Evolutionary conservation across 1,140 invertebrate genomes (phyloP).

Genomic region (Popillia japonica): DNA sequence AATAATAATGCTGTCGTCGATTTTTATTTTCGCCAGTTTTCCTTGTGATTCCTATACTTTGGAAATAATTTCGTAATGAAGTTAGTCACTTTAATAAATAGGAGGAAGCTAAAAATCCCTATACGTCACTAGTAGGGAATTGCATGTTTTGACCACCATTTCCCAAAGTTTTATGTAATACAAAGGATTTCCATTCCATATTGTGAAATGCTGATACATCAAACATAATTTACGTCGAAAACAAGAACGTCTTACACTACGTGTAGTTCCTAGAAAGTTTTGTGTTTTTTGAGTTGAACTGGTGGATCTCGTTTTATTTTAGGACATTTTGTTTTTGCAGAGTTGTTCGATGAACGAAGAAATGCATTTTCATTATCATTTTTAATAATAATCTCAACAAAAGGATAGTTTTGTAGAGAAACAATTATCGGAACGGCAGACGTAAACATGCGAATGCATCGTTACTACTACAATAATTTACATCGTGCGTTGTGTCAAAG

Average conservation of each 20-base stretch:
- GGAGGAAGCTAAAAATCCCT: too few species aligned
- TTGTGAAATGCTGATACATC: neutral
- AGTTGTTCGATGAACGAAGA: conserved; percentile 31
- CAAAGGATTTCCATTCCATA: neutral
- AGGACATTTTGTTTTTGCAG: conserved; percentile 24
- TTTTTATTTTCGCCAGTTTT: too few species aligned
- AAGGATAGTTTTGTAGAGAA: neutral
- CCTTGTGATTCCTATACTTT: too few species aligned
- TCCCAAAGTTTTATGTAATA: neutral
- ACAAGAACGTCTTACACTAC: neutral
- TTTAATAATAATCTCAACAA: conserved; percentile 19
- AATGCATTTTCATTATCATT: conserved; percentile 39
- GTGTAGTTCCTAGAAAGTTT: neutral
- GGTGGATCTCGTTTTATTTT: conserved; percentile 7
- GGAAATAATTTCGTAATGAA: too few species aligned
- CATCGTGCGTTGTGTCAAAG: conserved; percentile 17
- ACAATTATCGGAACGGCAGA: neutral
- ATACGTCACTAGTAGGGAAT: neutral
- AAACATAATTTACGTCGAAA: neutral
- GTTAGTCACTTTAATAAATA: too few species aligned
- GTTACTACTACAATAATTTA: conserved; percentile 14
- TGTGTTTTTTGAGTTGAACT: neutral
- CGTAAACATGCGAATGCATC: conserved; percentile 38
- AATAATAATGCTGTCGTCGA: too few species aligned
- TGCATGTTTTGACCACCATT: neutral